Conservation (phyloP, 2,797 vertebrate species). For the Ficedula albicollis region DNA sequence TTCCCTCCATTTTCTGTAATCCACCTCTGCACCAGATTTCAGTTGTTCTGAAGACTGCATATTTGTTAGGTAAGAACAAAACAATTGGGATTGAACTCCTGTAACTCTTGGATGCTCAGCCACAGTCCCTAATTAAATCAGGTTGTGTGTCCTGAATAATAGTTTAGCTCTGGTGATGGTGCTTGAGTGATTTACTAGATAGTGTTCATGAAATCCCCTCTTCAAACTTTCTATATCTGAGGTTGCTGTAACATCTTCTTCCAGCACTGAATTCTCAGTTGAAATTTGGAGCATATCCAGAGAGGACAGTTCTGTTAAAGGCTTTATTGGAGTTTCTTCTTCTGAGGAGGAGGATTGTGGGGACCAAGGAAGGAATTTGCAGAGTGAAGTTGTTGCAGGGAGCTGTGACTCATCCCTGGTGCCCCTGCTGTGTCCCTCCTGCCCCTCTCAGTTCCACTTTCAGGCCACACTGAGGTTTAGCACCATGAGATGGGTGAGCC, state of each 20-base stretch:
- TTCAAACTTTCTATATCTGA: background rate
- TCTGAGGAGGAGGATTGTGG: background rate
- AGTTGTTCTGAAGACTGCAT: background rate
- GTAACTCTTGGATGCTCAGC: background rate
- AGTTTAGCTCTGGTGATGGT: background rate
- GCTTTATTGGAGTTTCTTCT: background rate
- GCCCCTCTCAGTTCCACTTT: background rate
- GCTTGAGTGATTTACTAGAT: background rate
- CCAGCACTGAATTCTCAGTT: background rate
- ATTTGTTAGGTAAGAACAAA: background rate
- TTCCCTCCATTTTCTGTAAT: background rate
- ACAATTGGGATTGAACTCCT: background rate
- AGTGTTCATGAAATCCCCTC: background rate
- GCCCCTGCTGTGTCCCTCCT: background rate
- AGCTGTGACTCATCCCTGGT: background rate
- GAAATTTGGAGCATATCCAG: background rate
- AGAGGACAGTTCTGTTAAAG: background rate
- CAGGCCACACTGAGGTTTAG: rapidly evolving
- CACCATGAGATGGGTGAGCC: background rate
- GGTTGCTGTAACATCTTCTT: background rate
- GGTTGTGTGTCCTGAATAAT: background rate
- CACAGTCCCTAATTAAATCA: background rate
- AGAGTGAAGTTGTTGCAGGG: background rate
- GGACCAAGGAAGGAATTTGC: background rate
- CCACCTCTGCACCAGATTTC: background rate